phyloP scores from a whole-genome alignment of 2,113 vertebrate species.

The Phylloscopus trochilus region DNA sequence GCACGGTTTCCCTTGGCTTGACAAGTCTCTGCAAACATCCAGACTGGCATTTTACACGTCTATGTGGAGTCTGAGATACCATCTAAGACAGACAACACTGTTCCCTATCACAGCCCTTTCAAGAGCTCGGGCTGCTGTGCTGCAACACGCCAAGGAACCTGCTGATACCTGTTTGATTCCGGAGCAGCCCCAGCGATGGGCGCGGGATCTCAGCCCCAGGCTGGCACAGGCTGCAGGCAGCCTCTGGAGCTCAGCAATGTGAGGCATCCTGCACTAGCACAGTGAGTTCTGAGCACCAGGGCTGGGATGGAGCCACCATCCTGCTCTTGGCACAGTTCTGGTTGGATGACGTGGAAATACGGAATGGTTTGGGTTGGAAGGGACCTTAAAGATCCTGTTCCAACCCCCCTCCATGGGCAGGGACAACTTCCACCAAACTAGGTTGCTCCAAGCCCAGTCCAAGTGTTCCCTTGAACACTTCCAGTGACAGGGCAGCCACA shows the following conservation, averaged over 20 bases:
- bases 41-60: conserved; percentile 42
- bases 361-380: neutral
- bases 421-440: neutral
- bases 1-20: conserved; percentile 9
- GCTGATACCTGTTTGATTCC: neutral
- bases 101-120: conserved; percentile 20
- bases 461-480: neutral
- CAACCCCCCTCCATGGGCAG: neutral
- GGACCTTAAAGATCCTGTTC: neutral
- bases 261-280: neutral
- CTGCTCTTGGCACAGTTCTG: rapidly evolving
- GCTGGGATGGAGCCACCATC: neutral
- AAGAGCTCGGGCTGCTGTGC: neutral
- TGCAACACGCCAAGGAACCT: conserved; percentile 5
- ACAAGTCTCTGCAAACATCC: conserved; percentile 59
- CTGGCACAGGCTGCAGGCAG: neutral
- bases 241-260: neutral
- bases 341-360: neutral
- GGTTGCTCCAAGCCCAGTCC: neutral
- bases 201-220: neutral
- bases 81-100: conserved; percentile 40
- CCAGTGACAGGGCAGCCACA: neutral
- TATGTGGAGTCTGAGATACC: conserved; percentile 53
- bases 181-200: rapidly evolving
- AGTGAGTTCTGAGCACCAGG: rapidly evolving